phyloP scores from a whole-genome alignment of 2,797 vertebrate species.

The Todus mexicanus region DNA sequence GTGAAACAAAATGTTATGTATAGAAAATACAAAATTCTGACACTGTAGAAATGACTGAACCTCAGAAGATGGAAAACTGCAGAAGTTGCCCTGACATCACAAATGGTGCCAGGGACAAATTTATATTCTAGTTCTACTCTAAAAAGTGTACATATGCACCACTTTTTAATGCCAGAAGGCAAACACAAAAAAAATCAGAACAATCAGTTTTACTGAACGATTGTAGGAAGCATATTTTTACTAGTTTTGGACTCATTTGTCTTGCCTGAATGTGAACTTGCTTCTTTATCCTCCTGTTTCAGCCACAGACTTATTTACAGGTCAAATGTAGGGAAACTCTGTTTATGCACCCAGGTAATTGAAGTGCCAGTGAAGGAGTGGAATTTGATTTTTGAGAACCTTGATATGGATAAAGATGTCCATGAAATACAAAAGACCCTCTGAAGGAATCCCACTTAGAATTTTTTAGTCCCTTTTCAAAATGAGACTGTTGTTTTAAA shows the following conservation, averaged over 20 bases:
- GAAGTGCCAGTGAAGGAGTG: not conserved
- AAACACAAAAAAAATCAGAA: not conserved
- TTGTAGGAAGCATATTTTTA: not conserved
- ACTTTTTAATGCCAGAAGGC: not conserved
- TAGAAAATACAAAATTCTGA: not conserved
- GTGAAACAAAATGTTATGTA: not conserved
- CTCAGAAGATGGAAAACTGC: not conserved
- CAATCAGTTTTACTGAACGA: not conserved
- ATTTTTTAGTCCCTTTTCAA: not conserved
- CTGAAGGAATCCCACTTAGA: not conserved
- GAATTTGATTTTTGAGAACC: not conserved
- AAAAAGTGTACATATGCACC: not conserved
- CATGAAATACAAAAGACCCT: not conserved
- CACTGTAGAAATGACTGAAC: not conserved
- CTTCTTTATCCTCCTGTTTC: not conserved
- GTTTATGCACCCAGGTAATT: not conserved
- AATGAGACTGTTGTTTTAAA: not conserved
- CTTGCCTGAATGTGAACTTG: not conserved
- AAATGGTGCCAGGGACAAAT: not conserved
- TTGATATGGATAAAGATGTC: not conserved
- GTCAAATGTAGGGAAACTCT: not conserved
- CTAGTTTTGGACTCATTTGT: not conserved
- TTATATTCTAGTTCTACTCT: not conserved
- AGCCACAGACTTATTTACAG: not conserved
- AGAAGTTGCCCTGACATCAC: not conserved